Base-by-base conservation (phyloP, 64 coral and sea anemone species). In the Trachythela sp. region DNA sequence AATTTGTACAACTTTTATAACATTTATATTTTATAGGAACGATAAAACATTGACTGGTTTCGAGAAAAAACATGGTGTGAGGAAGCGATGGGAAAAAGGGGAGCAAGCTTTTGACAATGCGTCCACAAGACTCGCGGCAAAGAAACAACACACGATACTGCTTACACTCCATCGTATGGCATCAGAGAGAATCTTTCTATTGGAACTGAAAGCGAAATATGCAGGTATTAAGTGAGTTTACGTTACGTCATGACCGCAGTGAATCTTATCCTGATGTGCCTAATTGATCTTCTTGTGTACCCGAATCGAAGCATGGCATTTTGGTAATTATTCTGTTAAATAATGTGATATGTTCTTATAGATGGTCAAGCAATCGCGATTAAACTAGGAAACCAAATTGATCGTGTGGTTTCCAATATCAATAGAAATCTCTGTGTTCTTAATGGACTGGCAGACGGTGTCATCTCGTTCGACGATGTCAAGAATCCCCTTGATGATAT, bases 341-440 rank as follows among this genome's bases (percentile, higher is more conserved):
- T 11, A 45, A 45, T 6, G 42, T 45, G 42, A 45, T 11, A 11
- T 45, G 11, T 38, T 35, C 31, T 77, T 77, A 27, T 77, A 77
- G 71, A 77, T 77, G 71, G 71, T 4, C 71, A 77, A 77, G 71
- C 71, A 15, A 77, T 77, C 17, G 32, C 71, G 3, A 77, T 77
- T 32, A 77, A 77, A n/a, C 71, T 77, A 5, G 71, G 71, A 18
- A 77, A 38, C 30, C 71, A 77, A 77, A 77, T 77, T 77, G 71
- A 77, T 35, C 24, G 32, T 2, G 71, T 77, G n/a, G 36, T 38
- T 22, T 35, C 29, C 32, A 77, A 77, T 35, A 13, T 77, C 1
- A 77, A 77, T 3, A 5, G 71, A 34, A 77, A 77, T 77, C 30
- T 35, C 29, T 4, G 9, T 27, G n/a, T 32, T 4, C 7, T 77